phyloP scores from a whole-genome alignment of 2,888 invertebrate genomes.

The Sussaba pulchella region DNA sequence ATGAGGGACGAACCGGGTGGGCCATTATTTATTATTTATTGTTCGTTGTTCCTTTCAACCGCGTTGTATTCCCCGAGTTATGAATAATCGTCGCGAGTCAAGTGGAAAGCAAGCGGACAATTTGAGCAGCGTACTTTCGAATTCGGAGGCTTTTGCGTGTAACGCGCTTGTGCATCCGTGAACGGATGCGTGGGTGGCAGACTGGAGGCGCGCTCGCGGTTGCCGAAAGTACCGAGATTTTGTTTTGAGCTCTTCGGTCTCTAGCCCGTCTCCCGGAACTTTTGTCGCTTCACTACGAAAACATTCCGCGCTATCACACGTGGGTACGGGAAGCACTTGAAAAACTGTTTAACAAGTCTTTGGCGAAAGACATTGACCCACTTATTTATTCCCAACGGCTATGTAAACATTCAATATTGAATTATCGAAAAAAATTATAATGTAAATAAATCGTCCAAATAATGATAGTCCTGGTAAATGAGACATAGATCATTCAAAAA shows the following conservation, averaged over 20 bases:
- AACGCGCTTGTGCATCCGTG: background rate
- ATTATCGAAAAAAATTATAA: no score
- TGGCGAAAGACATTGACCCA: no score
- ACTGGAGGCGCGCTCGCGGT: slow-evolving; percentile 10
- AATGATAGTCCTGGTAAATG: no score
- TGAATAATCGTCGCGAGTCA: slow-evolving; percentile 48
- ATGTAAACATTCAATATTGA: no score
- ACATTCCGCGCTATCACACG: background rate
- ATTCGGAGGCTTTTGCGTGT: slow-evolving; percentile 9
- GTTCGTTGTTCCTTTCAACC: slow-evolving; percentile 27
- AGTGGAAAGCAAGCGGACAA: slow-evolving; percentile 20
- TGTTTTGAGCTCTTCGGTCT: slow-evolving; percentile 12
- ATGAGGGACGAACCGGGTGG: slow-evolving; percentile 33
- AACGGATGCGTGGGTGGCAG: background rate
- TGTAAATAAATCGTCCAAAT: no score
- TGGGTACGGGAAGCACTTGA: background rate
- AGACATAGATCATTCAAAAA: no score
- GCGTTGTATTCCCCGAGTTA: slow-evolving; percentile 24
- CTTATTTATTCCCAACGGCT: no score
- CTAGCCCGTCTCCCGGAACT: background rate
- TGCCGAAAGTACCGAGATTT: slow-evolving; percentile 16
- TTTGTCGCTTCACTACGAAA: background rate
- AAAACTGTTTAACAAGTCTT: no score
- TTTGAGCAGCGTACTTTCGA: slow-evolving; percentile 5
- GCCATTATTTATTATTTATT: slow-evolving; percentile 60